Percentiles rank a stretch among this genome's conserved stretches.
phyloP scores from a whole-genome alignment of 1,140 invertebrate genomes.

The Drosophila biarmipes region DNA sequence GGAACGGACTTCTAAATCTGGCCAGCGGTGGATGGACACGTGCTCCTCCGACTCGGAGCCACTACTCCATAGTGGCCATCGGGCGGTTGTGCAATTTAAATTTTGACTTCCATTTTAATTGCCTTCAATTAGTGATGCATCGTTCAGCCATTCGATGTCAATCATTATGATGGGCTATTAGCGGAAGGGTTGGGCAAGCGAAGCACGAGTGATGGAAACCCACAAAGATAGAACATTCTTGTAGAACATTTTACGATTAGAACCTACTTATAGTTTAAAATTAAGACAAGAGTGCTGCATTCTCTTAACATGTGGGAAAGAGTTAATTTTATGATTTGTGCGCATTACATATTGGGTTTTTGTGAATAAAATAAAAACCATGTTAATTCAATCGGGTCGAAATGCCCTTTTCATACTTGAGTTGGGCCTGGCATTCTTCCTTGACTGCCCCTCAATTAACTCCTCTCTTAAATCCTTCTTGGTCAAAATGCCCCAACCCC shows the following conservation, averaged over 20 bases:
- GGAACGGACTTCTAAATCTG: slow-evolving; percentile 32
- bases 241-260: too few relatives aligned
- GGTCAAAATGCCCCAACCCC: neutral
- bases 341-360: too few relatives aligned
- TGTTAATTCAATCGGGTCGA: neutral
- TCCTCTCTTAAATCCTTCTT: slow-evolving; percentile 21
- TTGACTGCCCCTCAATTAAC: slow-evolving; percentile 23
- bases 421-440: neutral
- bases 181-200: neutral
- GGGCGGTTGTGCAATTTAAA: slow-evolving; percentile 30
- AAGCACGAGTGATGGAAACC: neutral
- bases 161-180: slow-evolving; percentile 24
- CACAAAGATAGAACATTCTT: too few relatives aligned
- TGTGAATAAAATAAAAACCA: too few relatives aligned
- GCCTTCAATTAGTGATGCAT: slow-evolving; percentile 33
- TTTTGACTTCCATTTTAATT: slow-evolving; percentile 44
- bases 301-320: too few relatives aligned
- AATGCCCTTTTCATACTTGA: neutral
- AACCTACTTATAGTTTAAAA: too few relatives aligned
- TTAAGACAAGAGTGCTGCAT: too few relatives aligned
- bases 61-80: neutral
- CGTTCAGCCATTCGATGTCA: slow-evolving; percentile 6
- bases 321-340: too few relatives aligned
- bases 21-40: slow-evolving; percentile 37
- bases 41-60: slow-evolving; percentile 12